phyloP scores from a whole-genome alignment of 2,888 invertebrate genomes.

The Apoda limacodes region DNA sequence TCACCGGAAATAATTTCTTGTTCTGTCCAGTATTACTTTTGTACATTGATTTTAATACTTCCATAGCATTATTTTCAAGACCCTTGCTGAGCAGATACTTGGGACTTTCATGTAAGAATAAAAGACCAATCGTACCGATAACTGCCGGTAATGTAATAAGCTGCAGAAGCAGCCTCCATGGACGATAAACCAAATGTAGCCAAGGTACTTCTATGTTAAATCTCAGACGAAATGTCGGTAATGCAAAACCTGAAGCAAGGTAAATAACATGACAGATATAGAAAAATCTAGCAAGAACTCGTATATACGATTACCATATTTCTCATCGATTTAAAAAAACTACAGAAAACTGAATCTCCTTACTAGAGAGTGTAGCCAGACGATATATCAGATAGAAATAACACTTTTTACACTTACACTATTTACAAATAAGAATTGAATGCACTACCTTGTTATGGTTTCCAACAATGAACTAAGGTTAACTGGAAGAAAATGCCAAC shows the following conservation, averaged over 20 bases:
- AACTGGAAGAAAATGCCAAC: too few relatives aligned
- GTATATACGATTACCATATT: too few relatives aligned
- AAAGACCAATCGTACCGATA: constrained; percentile 65
- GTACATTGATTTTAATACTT: constrained; percentile 33
- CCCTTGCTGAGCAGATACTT: constrained; percentile 77
- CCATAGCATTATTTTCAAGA: constrained; percentile 65
- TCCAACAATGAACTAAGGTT: too few relatives aligned
- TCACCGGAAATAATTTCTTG: constrained; percentile 31
- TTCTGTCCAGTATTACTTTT: constrained; percentile 29
- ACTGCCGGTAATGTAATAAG: constrained; percentile 73
- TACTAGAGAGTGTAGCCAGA: too few relatives aligned
- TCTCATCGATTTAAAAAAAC: too few relatives aligned
- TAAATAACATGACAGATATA: background rate
- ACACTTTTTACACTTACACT: too few relatives aligned
- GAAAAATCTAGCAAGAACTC: too few relatives aligned
- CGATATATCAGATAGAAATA: too few relatives aligned
- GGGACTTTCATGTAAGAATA: constrained; percentile 78
- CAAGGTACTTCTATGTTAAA: constrained; percentile 42
- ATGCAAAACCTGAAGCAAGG: background rate
- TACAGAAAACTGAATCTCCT: too few relatives aligned
- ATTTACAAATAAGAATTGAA: too few relatives aligned
- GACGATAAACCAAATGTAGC: constrained; percentile 66
- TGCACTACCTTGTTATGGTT: too few relatives aligned
- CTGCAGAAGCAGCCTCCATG: constrained; percentile 80
- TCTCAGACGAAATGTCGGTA: constrained; percentile 35